Percentiles rank a stretch among this genome's conserved stretches.
Evolutionary conservation across 64 coral and sea anemone genomes (phyloP).

Genomic region (Montipora efflorescens): DNA sequence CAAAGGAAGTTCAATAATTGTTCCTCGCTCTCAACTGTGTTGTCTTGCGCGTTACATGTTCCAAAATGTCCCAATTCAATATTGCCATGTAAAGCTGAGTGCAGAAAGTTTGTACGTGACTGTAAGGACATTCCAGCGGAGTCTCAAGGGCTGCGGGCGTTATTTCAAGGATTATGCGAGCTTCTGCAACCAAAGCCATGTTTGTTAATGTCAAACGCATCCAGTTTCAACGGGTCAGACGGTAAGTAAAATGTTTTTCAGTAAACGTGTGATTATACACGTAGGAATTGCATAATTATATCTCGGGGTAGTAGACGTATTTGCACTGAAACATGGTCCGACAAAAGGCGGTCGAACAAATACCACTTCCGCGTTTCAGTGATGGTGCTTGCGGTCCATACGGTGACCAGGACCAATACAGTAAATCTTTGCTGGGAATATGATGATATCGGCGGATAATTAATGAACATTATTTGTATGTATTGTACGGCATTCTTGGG

Average conservation of each 20-base stretch:
- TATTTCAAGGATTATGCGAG: constrained; percentile 13
- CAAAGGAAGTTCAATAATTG: constrained; percentile 1
- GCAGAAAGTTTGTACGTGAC: constrained; percentile 12
- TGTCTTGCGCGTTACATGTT: constrained; percentile 9
- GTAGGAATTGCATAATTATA: too few relatives aligned
- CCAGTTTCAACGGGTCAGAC: too few relatives aligned
- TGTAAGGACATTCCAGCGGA: not conserved
- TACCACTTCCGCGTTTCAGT: not conserved
- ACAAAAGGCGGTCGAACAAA: not conserved
- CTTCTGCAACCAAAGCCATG: not conserved
- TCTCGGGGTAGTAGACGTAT: too few relatives aligned
- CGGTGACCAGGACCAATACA: not conserved
- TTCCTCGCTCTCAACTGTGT: constrained; percentile 4
- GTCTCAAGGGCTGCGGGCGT: not conserved
- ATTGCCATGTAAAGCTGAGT: not conserved
- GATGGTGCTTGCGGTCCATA: not conserved
- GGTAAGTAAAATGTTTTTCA: not conserved
- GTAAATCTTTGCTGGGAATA: not conserved
- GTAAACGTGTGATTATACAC: too few relatives aligned
- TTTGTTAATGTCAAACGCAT: not conserved
- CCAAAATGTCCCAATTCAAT: not conserved
- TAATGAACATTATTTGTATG: not conserved
- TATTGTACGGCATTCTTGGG: not conserved
- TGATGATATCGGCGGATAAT: not conserved
- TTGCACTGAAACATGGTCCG: too few relatives aligned